Conservation (phyloP, 2,888 invertebrate species). For the Hemistola chrysoprasaria region DNA sequence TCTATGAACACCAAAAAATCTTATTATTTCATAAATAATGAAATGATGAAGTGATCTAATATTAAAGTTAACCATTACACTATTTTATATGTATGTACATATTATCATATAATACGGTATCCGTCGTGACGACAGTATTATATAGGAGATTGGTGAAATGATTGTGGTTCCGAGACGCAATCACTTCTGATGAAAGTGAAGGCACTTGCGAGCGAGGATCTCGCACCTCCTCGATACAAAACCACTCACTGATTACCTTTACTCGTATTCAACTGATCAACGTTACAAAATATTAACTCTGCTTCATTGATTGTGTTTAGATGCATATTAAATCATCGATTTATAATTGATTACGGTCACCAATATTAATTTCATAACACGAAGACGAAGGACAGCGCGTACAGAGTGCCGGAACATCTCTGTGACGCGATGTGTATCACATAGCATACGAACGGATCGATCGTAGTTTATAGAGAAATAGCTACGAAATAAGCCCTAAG, state of each 20-base stretch:
- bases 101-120: too few species aligned
- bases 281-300: neutral
- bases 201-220: slow-evolving; percentile 48
- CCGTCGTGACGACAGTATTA: too few species aligned
- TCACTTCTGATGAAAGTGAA: slow-evolving; percentile 45
- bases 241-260: slow-evolving; percentile 12
- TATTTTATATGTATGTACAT: neutral
- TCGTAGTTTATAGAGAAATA: slow-evolving; percentile 30
- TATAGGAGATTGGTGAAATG: neutral
- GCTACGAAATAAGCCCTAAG: slow-evolving; percentile 60
- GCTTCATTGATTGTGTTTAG: neutral
- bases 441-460: slow-evolving; percentile 22
- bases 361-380: too few species aligned
- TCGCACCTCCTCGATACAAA: slow-evolving; percentile 54
- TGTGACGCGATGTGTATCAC: slow-evolving; percentile 6
- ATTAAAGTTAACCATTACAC: neutral
- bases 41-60: slow-evolving; percentile 6
- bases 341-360: too few species aligned
- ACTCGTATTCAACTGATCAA: neutral
- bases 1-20: too few species aligned
- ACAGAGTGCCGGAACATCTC: too few species aligned
- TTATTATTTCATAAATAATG: too few species aligned
- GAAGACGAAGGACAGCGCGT: too few species aligned
- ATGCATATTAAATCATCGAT: too few species aligned
- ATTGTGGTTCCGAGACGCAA: slow-evolving; percentile 17